Base-by-base conservation (phyloP, 92 coral and sea anemone species). In the Palythoa caribaeorum region DNA sequence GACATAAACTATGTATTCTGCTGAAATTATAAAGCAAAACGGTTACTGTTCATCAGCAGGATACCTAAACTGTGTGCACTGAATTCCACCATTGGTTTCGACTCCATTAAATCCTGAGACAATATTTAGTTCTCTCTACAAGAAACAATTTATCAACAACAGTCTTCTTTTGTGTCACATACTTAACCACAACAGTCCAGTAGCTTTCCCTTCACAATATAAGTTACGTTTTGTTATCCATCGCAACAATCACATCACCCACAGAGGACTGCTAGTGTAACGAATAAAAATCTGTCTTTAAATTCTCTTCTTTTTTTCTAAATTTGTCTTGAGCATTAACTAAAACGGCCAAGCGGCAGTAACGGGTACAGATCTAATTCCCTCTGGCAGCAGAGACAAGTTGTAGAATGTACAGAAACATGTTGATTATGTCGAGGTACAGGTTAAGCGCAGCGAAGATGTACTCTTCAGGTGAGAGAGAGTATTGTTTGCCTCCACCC, bases 391-490 rank as follows among this genome's bases (percentile, higher is more conserved):
- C 99, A 16, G 98, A 89, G 9, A 97, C 83, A 65, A 97, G 90
- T 85, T 93, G 95, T 74, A 97, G 91, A 88, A 97, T 97, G 92
- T 94, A 97, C 78, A 97, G 90, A 90, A 97, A 97, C 93, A 97
- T 88, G 93, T 94, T 97, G 95, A 97, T 86, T 83, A 97, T 95
- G 78, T 97, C 99, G 52, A 97, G 94, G 87, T 97, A 97, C 50
- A 97, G 94, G 91, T 97, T 97, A 66, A 97, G 93, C 17, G 99
- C 98, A 28, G 99, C 99, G 76, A 97, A 97, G 88, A 97, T 94
- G 94, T 97, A 97, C 92, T 97, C 99, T 62, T 97, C 99, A 6
- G 99, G 98, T 1, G 99, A 97, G 65, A 97, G 91, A 36, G 98
- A 71, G 74, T 95, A 97, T 92, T 92, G 92, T 81, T 97, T 97